Base-by-base conservation (phyloP, 2,797 vertebrate species). In the Gobio occitaniae region DNA sequence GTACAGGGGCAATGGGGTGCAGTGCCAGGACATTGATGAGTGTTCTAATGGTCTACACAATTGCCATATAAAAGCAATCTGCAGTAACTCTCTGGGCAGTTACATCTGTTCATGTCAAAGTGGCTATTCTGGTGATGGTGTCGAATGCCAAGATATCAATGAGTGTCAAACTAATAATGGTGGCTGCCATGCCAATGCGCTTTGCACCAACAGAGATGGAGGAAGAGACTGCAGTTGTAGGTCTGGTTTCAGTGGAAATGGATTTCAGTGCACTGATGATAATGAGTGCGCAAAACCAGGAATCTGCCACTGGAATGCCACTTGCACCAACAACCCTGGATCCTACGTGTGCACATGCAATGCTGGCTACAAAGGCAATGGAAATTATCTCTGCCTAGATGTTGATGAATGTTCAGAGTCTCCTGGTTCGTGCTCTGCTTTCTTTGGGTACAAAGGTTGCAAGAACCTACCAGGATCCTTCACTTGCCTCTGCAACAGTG, bases 251-350 rank as follows among this genome's bases (percentile, higher is more conserved):
- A 85, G 0, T 0, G 96, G 96, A 13, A 88, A 95, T 13, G 96
- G 95, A 19, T 92, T 94, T 59, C 82, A 90, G 41, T 97, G 96
- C 56, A 25, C 47, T 0, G 96, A 97, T 85, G 44, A 90, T 21
- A 88, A 97, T 3, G 96, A 97, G 89, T 97, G 96, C 25, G 4
- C 66, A 1, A 88, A 2, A 12, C 61, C 52, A 6, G 76, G 83
- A 21, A 93, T 90, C 79, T 97, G 96, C 89, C 96, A 97, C 76
- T 97, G 96, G 96, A 95, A 96, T 4, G 96, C 96, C 54, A 95
- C 95, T 32, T 97, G 96, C 85, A 94, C 85, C 56, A 97, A 97
- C 89, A 96, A 90, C 72, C 94, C 94, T 0, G 96, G 96, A 11
- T 96, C 96, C 21, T 95, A 95, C 0, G 15, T 90, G 6, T 97